These are phyloP conservation scores for Rambutsinella grinnellia DNA, from an alignment of 2,888 invertebrate genomes.

Conservation along the genomic window DNA sequence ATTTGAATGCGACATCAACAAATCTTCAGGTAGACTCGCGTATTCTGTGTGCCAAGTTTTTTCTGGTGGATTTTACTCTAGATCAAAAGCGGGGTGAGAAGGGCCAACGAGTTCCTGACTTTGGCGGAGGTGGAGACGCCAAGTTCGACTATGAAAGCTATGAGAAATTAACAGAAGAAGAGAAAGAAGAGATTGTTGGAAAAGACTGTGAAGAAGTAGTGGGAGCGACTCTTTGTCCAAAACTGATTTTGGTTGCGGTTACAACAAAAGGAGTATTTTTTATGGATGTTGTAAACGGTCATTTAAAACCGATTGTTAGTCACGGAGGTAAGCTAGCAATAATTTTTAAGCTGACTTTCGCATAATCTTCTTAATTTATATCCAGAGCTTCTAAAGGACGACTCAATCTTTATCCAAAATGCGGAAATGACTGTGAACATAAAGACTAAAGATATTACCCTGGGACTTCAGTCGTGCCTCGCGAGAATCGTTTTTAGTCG, in stretches of 20 bases:
- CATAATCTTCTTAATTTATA: neutral
- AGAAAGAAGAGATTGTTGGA: slow-evolving; percentile 10
- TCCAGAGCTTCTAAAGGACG: slow-evolving; percentile 44
- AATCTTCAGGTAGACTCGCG: slow-evolving; percentile 38
- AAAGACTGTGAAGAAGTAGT: neutral
- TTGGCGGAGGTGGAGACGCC: slow-evolving; percentile 24
- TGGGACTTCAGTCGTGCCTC: slow-evolving; percentile 53
- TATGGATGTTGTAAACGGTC: slow-evolving; percentile 57
- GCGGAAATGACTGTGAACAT: slow-evolving; percentile 40
- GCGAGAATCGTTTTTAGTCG: slow-evolving; percentile 39
- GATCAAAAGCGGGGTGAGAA: neutral
- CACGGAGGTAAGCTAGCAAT: slow-evolving; percentile 49
- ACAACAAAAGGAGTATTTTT: slow-evolving; percentile 50
- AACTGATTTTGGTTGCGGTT: slow-evolving; percentile 49
- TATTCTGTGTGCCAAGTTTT: slow-evolving; percentile 48
- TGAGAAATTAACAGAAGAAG: slow-evolving; percentile 7
- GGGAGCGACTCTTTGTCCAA: slow-evolving; percentile 39
- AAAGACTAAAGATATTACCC: slow-evolving; percentile 32
- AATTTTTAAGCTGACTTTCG: neutral
- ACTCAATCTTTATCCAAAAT: slow-evolving; percentile 46
- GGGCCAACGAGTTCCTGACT: neutral
- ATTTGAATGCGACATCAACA: neutral
- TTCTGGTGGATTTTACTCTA: slow-evolving; percentile 17
- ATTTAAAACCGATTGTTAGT: slow-evolving; percentile 32
- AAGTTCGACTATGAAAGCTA: slow-evolving; percentile 12